A percentile compares a stretch with the other conserved stretches of the same genome.
phyloP scores from a whole-genome alignment of 2,113 vertebrate species.

The Thunnus thynnus region DNA sequence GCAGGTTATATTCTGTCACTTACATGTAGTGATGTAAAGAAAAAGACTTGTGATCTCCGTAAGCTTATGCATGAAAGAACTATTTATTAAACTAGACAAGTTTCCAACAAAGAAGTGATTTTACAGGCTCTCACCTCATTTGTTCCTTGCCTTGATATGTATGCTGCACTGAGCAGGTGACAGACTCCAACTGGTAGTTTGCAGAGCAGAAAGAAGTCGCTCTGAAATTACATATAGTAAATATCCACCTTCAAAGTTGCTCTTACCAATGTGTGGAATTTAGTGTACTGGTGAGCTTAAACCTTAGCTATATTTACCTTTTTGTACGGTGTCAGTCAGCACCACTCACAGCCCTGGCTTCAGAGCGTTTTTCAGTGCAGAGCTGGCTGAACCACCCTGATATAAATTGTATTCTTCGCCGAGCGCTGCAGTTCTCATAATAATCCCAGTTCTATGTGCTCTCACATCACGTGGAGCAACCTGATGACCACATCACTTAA shows the following conservation, averaged over 20 bases:
- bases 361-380: neutral
- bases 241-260: slow-evolving; percentile 71
- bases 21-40: neutral
- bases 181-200: slow-evolving; percentile 19
- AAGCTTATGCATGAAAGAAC: neutral
- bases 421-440: neutral
- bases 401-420: neutral
- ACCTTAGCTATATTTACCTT: slow-evolving; percentile 53
- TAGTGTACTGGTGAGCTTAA: slow-evolving; percentile 61
- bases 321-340: slow-evolving; percentile 32
- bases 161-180: slow-evolving; percentile 3
- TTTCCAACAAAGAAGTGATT: neutral
- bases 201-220: slow-evolving; percentile 15
- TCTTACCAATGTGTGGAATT: slow-evolving; percentile 75
- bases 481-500: neutral
- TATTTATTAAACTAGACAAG: neutral
- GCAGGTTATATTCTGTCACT: neutral
- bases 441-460: neutral
- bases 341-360: neutral
- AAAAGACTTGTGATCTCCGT: neutral
- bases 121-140: neutral
- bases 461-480: neutral
- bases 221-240: slow-evolving; percentile 62
- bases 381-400: neutral
- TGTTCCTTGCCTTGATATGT: neutral